These are phyloP conservation scores for Melanogrammus aeglefinus DNA, from an alignment of 2,797 vertebrate species.

Conservation along the genomic window DNA sequence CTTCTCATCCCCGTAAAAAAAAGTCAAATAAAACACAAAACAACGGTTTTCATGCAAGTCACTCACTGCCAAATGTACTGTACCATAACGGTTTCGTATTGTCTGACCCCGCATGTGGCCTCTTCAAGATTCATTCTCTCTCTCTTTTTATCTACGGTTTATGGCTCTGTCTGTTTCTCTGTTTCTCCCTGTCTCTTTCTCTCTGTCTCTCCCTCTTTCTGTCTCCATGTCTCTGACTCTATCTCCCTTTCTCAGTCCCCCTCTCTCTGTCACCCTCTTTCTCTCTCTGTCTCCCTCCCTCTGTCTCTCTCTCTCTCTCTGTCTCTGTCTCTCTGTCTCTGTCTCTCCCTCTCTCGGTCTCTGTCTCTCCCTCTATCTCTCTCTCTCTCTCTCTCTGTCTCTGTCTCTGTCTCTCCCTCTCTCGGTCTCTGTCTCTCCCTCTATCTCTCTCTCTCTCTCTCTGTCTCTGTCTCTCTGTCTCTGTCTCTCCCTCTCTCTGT, in stretches of 20 bases:
- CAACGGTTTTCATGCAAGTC: conserved; percentile 20
- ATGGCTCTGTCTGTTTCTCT: not conserved
- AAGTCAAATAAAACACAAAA: not conserved
- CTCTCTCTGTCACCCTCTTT: not conserved
- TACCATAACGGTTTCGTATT: conserved; percentile 55
- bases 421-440: conserved; percentile 27
- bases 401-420: conserved; percentile 13
- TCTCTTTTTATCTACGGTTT: not conserved
- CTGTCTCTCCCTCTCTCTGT: not conserved
- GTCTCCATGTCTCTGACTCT: not conserved
- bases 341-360: not conserved
- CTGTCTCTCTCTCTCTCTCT: not conserved
- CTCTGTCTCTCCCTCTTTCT: not conserved
- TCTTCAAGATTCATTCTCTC: not conserved
- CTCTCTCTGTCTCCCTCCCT: not conserved
- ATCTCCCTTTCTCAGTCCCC: not conserved
- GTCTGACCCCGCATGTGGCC: conserved; percentile 67
- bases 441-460: not conserved
- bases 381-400: conserved; percentile 41
- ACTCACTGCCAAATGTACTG: conserved; percentile 74
- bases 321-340: not conserved
- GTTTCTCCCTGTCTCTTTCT: not conserved
- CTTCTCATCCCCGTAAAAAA: not conserved
- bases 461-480: not conserved
- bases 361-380: conserved; percentile 3